Evolutionary conservation across 2,888 invertebrate genomes (phyloP), one percentile per base, ranked within the genome.

Genomic region (Drosophila neonasuta): DNA sequence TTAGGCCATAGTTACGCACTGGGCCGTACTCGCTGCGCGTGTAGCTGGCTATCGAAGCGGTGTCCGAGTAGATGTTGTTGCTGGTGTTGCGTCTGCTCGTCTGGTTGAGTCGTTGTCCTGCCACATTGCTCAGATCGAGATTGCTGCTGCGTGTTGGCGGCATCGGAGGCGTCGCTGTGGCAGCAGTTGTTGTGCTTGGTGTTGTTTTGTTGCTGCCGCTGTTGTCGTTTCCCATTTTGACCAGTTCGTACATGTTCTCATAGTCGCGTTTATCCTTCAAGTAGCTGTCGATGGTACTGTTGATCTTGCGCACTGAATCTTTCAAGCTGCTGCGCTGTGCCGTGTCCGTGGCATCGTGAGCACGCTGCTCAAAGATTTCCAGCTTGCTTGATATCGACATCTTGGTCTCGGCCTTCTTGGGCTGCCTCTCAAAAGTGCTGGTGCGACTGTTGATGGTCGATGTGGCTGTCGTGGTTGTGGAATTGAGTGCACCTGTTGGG

Each of bases 221-320:
- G 62, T 17, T 60, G 48, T 36, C 60, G 44, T 50, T 77, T 39
- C 85, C 85, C 68, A 84, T 79, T 75, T 90, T 90, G 8, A 89
- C 87, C 48, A 89, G 79, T 50, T 91, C 90, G 69, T 90, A 90
- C 84, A 90, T 78, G 49, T 89, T 88, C 62, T 91, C 90, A 52
- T 88, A 91, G 74, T 91, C 90, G 11, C 90, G 88, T 55, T 91
- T 91, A 57, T 91, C 91, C 77, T 91, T 91, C 44, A 91, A 80
- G 67, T 91, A 91, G 69, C 89, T 91, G 30, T 91, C 91, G 59
- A 91, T 91, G 52, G 91, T 91, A 70, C 86, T 90, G 69, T 89
- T 91, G 51, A 91, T 91, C 71, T 91, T 91, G 56, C 91, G 90
- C 57, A 91, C 90, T 11, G 91, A 91, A 61, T 90, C 90, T 76